Conservation (phyloP, 2,797 vertebrate genomes). For the Octomys mimax region DNA sequence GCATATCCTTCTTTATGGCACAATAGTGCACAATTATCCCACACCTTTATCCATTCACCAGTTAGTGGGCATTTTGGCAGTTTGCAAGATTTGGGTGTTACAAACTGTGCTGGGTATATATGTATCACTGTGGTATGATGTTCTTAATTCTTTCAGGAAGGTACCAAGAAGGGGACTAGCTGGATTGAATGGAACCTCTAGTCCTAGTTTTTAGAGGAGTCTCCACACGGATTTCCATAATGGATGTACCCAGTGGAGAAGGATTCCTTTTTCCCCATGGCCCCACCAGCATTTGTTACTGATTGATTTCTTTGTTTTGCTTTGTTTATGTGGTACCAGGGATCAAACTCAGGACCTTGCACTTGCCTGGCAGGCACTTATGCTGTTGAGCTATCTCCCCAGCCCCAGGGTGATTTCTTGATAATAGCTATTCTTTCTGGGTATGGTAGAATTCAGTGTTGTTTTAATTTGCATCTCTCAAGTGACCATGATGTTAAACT, state of each 20-base stretch:
- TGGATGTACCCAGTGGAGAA: neutral
- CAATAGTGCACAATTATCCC: neutral
- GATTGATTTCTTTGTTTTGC: neutral
- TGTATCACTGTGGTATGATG: neutral
- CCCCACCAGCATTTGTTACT: neutral
- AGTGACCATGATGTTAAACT: neutral
- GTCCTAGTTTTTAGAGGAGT: neutral
- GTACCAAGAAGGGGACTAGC: neutral
- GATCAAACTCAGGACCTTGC: too few relatives aligned
- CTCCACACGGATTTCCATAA: neutral
- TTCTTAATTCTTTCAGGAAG: neutral
- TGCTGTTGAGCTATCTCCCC: too few relatives aligned
- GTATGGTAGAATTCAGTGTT: neutral
- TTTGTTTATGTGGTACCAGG: too few relatives aligned
- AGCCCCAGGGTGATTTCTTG: neutral
- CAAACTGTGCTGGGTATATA: neutral
- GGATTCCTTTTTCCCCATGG: neutral
- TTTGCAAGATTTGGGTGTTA: neutral
- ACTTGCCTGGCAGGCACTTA: too few relatives aligned
- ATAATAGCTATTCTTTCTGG: neutral
- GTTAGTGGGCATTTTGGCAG: neutral
- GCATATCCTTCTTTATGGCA: neutral
- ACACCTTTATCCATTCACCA: neutral
- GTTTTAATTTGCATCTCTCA: neutral
- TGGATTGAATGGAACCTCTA: neutral